These are phyloP conservation scores for Notodonta dromedarius DNA, from an alignment of 2,888 invertebrate species.

Conservation along the genomic window DNA sequence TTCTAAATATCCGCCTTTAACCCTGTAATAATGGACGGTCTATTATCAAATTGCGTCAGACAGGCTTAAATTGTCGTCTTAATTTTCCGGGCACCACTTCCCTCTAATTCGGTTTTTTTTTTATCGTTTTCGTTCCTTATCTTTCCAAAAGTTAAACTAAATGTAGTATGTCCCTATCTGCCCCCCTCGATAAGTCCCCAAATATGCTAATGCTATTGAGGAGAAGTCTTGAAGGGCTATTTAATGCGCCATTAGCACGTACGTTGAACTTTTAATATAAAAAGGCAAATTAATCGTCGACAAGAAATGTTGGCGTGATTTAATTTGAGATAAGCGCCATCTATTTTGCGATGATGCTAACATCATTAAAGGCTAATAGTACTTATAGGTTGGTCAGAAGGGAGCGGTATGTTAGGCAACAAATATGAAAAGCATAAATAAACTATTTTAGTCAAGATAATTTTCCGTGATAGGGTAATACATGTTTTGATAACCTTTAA, in stretches of 20 bases:
- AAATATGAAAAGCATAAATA: background rate
- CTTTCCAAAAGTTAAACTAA: constrained; percentile 10
- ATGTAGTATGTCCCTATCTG: background rate
- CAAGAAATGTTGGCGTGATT: background rate
- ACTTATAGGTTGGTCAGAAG: background rate
- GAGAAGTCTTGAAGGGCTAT: background rate
- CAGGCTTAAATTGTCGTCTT: constrained; percentile 14
- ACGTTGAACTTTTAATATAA: background rate
- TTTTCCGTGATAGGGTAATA: no score
- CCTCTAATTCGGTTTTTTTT: constrained; percentile 10
- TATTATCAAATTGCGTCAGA: constrained; percentile 16
- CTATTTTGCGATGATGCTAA: background rate
- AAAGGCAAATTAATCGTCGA: background rate
- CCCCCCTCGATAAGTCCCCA: background rate
- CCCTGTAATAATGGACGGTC: background rate
- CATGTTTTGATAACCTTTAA: background rate
- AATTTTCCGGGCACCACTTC: constrained; percentile 16
- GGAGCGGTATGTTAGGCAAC: background rate
- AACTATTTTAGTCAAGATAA: no score
- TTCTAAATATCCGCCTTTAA: background rate
- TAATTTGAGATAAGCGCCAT: background rate
- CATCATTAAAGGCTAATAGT: background rate
- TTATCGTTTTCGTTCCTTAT: constrained; percentile 13
- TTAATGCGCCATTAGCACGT: background rate
- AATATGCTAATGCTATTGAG: background rate